Percentiles rank a stretch among this genome's conserved stretches.
Evolutionary conservation across 1,140 invertebrate species (phyloP).

Genomic region (Penaeus chinensis): DNA sequence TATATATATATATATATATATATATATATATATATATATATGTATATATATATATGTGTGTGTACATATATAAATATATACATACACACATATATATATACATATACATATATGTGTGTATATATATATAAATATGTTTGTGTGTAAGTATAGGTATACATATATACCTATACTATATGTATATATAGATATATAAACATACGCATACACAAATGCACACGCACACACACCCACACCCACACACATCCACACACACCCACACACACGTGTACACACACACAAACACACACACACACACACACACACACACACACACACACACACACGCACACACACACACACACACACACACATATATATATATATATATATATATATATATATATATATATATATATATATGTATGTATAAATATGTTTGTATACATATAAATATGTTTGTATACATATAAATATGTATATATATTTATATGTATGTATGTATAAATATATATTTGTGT

Average conservation of each 20-base stretch:
- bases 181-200: too few species aligned
- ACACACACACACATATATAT: background rate
- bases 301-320: too few species aligned
- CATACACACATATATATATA: too few species aligned
- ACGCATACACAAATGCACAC: too few species aligned
- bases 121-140: too few species aligned
- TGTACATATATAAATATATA: too few species aligned
- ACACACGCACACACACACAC: background rate
- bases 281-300: too few species aligned
- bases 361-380: slow-evolving; percentile 21
- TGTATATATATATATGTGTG: too few species aligned
- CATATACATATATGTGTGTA: too few species aligned
- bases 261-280: too few species aligned
- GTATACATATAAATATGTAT: slow-evolving; percentile 9
- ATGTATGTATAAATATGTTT: slow-evolving; percentile 9
- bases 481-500: slow-evolving; percentile 13
- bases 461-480: slow-evolving; percentile 3
- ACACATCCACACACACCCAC: background rate
- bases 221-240: background rate
- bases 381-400: slow-evolving; percentile 20
- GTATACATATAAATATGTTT: background rate
- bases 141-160: too few species aligned
- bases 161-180: too few species aligned
- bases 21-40: background rate
- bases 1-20: slow-evolving; percentile 1